phyloP scores from a whole-genome alignment of 2,797 vertebrate species.

The Leucoraja ocellata region DNA sequence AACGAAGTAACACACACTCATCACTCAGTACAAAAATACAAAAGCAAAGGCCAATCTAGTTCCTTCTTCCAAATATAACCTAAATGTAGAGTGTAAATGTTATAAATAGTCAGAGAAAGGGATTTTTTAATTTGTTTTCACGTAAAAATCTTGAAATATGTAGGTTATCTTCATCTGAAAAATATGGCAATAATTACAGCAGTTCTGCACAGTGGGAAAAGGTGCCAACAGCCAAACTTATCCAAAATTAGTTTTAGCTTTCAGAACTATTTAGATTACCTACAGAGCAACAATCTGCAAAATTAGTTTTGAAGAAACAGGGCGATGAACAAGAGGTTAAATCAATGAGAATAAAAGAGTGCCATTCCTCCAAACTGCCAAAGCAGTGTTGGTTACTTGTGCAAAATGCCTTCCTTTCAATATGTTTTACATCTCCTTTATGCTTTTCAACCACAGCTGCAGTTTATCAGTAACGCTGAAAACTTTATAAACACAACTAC shows the following conservation, averaged over 20 bases:
- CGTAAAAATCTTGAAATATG: background rate
- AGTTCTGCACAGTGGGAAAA: background rate
- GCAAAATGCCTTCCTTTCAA: background rate
- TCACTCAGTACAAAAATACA: background rate
- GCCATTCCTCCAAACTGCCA: background rate
- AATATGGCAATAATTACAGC: background rate
- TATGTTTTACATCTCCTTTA: background rate
- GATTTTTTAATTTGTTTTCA: background rate
- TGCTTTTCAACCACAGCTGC: constrained; percentile 27
- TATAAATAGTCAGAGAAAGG: background rate
- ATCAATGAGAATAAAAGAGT: background rate
- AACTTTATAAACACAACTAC: constrained; percentile 9
- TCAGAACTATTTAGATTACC: background rate
- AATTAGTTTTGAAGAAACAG: background rate
- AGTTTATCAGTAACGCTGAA: constrained; percentile 9
- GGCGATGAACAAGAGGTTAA: background rate
- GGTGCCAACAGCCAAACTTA: background rate
- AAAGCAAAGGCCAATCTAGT: background rate
- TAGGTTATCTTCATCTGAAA: background rate
- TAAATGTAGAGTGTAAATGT: background rate
- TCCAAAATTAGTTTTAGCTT: background rate
- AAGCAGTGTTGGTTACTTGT: background rate
- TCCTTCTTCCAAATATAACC: background rate
- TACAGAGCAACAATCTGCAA: background rate
- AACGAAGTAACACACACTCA: background rate